Evolutionary conservation across 2,797 vertebrate species (phyloP), one percentile per base, ranked within the genome.

Genomic region (Phoxinus dragarum): DNA sequence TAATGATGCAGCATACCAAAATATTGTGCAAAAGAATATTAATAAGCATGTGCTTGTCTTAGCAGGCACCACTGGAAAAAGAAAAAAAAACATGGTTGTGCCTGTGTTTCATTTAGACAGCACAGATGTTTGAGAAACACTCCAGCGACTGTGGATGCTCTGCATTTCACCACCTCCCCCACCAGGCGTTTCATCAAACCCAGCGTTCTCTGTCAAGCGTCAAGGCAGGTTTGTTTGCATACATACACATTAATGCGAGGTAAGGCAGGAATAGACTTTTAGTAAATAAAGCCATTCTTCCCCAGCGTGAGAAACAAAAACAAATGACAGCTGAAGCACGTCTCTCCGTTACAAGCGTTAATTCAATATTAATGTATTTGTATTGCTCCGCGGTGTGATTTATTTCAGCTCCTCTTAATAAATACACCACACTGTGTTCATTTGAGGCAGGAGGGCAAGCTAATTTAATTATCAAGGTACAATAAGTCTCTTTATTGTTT

Each of bases 121-220:
- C 49, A 93, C 93, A 95, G 93, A 94, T 93, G 93, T 93, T 94
- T 85, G 90, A 89, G 93, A 91, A 94, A 93, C 93, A 92, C 92
- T 91, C 92, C 91, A 93, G 94, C 93, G 92, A 94, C 94, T 94
- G 93, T 92, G 93, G 71, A 87, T 82, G 91, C 91, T 52, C 38
- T 27, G 42, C 44, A 49, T 77, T 61, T 81, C 82, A 79, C 56
- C 83, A 78, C 42, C 87, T 42, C 59, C 73, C 68, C 93, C 91
- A 91, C 88, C 87, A 93, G 91, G 91, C 91, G 84, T 93, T 93
- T 91, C 92, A 91, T 92, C 89, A 75, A 91, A 94, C 89, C 88
- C 90, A 90, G 91, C 86, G 89, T 92, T 87, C 85, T 90, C 89
- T 91, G 75, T 66, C 17, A 6, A 34, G 90, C 92, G 4, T 67